phyloP scores from a whole-genome alignment of 1,140 invertebrate genomes.

The Dreissena rostriformis region DNA sequence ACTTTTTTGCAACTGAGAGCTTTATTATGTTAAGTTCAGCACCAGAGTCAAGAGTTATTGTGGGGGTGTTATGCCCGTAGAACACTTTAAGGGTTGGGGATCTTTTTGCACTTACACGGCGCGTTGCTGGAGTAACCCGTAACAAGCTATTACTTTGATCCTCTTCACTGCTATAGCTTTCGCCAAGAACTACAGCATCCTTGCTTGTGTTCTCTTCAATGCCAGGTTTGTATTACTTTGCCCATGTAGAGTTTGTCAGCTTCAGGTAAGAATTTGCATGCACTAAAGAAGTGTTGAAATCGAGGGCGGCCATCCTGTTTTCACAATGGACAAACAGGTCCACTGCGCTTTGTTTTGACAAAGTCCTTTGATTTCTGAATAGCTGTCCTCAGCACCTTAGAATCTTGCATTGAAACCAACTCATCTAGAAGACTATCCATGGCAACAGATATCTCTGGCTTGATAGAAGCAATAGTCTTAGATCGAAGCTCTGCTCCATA shows the following conservation, averaged over 20 bases:
- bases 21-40: background rate
- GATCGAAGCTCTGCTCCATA: slow-evolving; percentile 7
- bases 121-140: background rate
- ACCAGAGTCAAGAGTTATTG: background rate
- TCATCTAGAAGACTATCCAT: background rate
- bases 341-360: too few species aligned
- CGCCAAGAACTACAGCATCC: too few species aligned
- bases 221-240: background rate
- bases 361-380: too few species aligned
- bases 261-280: slow-evolving; percentile 34
- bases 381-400: too few species aligned
- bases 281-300: slow-evolving; percentile 21
- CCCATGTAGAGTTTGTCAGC: slow-evolving; percentile 2
- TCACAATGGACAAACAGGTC: slow-evolving; percentile 33
- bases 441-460: background rate
- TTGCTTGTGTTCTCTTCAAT: too few species aligned
- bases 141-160: background rate
- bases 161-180: background rate
- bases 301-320: slow-evolving; percentile 14
- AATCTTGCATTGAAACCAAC: too few species aligned
- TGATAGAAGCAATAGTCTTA: background rate
- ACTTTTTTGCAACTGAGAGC: background rate
- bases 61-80: background rate
- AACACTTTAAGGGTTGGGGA: background rate
- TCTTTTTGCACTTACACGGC: background rate